A percentile compares a stretch with the other conserved stretches of the same genome.
Conservation (phyloP, 2,797 vertebrate species). For the Chelmon rostratus region DNA sequence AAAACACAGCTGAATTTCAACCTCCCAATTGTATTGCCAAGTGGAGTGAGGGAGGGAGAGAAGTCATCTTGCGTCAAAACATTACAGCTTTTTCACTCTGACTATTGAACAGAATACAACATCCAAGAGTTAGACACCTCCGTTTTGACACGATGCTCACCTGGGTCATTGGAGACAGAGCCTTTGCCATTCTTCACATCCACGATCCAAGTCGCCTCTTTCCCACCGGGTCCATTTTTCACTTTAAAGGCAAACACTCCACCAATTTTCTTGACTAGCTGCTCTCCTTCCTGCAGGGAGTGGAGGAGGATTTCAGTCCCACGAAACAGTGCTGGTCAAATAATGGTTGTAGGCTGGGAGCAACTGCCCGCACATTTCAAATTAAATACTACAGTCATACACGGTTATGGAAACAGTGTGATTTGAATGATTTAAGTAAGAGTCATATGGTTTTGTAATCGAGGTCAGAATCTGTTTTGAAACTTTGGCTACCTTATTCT, state of each 20-base stretch:
- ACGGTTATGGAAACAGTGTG: not conserved
- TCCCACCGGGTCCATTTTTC: conserved; percentile 92
- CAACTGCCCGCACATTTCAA: not conserved
- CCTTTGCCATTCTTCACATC: conserved; percentile 96
- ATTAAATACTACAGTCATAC: not conserved
- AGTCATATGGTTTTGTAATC: not conserved
- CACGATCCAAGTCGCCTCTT: conserved; percentile 94
- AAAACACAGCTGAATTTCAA: not conserved
- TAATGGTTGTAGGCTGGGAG: not conserved
- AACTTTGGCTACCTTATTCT: not conserved
- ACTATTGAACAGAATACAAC: too few relatives aligned
- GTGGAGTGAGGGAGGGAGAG: too few relatives aligned
- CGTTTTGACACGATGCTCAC: conserved; percentile 77
- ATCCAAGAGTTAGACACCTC: too few relatives aligned
- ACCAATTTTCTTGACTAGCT: conserved; percentile 93
- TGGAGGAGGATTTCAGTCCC: not conserved
- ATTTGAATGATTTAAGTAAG: not conserved
- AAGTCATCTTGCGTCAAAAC: too few relatives aligned
- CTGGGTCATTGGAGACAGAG: conserved; percentile 89
- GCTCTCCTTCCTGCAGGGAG: conserved; percentile 90
- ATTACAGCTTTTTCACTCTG: too few relatives aligned
- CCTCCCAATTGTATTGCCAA: not conserved
- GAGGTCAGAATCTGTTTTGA: not conserved
- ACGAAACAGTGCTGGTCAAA: not conserved
- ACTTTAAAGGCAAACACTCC: conserved; percentile 95